Conservation (phyloP, 2,888 invertebrate species). For the Pedicia rivosa region DNA sequence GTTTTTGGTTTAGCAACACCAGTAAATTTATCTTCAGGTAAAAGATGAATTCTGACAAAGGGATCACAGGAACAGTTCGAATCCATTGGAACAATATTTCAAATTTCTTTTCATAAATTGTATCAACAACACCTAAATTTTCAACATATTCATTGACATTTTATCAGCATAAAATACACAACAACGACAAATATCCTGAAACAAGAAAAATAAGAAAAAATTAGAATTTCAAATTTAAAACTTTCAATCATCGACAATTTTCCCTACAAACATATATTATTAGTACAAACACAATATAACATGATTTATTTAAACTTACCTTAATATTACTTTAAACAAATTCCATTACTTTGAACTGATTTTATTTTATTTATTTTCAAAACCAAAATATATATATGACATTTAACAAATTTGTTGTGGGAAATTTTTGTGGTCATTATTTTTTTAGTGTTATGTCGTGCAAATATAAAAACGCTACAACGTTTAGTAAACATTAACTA, state of each 20-base stretch:
- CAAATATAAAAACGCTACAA: too few species aligned
- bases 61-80: conserved; percentile 85
- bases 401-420: too few species aligned
- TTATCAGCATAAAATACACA: conserved; percentile 82
- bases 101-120: conserved; percentile 53
- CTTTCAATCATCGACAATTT: conserved; percentile 72
- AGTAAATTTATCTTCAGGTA: conserved; percentile 72
- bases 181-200: conserved; percentile 78
- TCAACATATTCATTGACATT: conserved; percentile 62
- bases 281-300: too few species aligned
- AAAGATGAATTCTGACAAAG: conserved; percentile 71
- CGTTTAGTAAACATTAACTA: too few species aligned
- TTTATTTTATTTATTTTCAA: too few species aligned
- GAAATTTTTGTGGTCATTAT: too few species aligned
- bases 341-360: too few species aligned
- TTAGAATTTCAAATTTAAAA: too few species aligned
- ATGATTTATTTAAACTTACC: too few species aligned
- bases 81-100: conserved; percentile 75
- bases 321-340: too few species aligned
- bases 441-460: too few species aligned
- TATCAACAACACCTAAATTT: conserved; percentile 40
- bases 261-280: conserved; percentile 80
- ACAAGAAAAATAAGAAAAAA: conserved; percentile 14
- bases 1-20: conserved; percentile 67
- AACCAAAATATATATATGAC: too few species aligned